Conservation (phyloP, 2,113 vertebrate genomes). For the Scomber colias region DNA sequence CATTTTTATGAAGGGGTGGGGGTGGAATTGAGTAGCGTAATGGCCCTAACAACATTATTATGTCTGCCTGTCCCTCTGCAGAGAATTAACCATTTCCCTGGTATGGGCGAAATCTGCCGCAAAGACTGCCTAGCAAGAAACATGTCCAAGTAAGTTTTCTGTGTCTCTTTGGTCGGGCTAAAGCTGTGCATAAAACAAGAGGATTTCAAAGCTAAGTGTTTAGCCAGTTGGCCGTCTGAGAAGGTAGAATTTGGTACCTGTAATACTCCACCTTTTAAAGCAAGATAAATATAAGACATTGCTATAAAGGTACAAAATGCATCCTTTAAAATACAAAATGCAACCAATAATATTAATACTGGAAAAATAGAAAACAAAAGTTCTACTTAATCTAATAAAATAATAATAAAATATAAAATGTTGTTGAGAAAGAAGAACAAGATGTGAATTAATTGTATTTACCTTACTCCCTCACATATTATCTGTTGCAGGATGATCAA, state of each 20-base stretch:
- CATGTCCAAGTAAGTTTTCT: constrained; percentile 96
- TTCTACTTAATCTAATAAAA: neutral
- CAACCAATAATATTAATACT: too few species aligned
- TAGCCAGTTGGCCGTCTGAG: constrained; percentile 5
- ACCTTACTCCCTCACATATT: neutral
- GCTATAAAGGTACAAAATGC: neutral
- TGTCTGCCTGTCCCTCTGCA: constrained; percentile 84
- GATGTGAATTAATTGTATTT: neutral
- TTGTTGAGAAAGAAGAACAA: neutral
- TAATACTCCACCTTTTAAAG: constrained; percentile 7
- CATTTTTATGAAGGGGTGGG: constrained; percentile 77
- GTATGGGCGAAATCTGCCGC: constrained; percentile 99
- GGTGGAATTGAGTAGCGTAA: constrained; percentile 81
- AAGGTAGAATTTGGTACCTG: constrained; percentile 35
- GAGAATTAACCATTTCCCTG: constrained; percentile 99
- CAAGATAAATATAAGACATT: constrained; percentile 17
- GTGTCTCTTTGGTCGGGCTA: constrained; percentile 23
- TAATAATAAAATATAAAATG: neutral
- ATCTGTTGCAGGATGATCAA: constrained; percentile 92
- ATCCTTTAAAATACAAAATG: constrained; percentile 4
- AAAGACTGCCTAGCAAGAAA: constrained; percentile 99
- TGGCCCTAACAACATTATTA: constrained; percentile 83
- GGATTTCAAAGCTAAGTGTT: constrained; percentile 26
- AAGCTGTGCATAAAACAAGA: constrained; percentile 20
- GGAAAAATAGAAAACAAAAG: constrained; percentile 3